phyloP scores from a whole-genome alignment of 2,113 vertebrate genomes.

The Heterotilapia buettikoferi region DNA sequence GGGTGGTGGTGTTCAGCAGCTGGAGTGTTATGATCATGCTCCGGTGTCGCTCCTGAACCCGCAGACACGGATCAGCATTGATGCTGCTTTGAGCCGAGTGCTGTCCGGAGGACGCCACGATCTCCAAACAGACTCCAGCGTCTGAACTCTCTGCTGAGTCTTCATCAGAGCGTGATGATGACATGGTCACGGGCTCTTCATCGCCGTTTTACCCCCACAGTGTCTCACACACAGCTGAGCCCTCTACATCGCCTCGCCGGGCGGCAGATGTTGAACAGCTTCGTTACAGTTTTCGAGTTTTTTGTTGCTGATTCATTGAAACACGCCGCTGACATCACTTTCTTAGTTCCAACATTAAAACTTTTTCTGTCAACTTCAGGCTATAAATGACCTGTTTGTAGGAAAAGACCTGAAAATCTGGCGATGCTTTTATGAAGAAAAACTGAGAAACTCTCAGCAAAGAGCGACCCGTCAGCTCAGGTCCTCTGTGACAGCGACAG shows the following conservation, averaged over 20 bases:
- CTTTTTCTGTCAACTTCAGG: neutral
- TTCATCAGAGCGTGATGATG: neutral
- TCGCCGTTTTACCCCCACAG: neutral
- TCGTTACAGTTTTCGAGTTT: neutral
- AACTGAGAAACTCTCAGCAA: neutral
- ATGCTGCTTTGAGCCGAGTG: neutral
- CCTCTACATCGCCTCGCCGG: neutral
- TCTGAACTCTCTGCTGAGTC: neutral
- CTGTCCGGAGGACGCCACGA: neutral
- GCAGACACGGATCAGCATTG: neutral
- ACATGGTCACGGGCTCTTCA: neutral
- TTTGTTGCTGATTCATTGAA: neutral
- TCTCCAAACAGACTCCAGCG: neutral
- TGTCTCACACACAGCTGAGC: neutral
- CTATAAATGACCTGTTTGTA: neutral
- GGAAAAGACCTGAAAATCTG: neutral
- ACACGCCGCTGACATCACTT: neutral
- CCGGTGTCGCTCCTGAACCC: neutral
- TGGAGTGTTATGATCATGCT: neutral
- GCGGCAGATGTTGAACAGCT: accelerated
- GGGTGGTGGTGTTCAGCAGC: neutral
- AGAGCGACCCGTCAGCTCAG: neutral
- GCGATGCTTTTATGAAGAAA: neutral
- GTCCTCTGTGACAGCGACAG: neutral
- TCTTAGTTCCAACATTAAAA: neutral